Base-by-base conservation (phyloP, 2,797 vertebrate genomes). In the Macrochelys suwanniensis region DNA sequence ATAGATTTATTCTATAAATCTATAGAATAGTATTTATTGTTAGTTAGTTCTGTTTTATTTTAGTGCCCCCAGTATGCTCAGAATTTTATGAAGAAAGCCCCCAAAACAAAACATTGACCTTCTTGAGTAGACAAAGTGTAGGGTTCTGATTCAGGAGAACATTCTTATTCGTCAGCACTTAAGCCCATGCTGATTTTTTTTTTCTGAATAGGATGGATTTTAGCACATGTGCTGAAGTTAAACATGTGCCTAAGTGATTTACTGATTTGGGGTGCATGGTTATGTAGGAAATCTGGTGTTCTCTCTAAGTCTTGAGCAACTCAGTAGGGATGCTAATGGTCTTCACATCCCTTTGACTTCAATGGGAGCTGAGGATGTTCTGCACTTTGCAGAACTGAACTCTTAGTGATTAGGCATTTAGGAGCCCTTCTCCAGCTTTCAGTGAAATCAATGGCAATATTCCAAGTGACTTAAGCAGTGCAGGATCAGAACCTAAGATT, bases 371-470 rank as follows among this genome's bases (percentile, higher is more conserved):
- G 79, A 93, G 86, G 17, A 25, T 77, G 68, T 47, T 90, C 47
- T 81, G 23, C 13, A 65, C 92, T 94, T 94, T 88, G 13, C 49
- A 76, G 54, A 49, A 93, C 47, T 80, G 0, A 0, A 16, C 92
- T 85, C 85, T 84, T 94, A 94, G 90, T 31, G 59, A 96, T n/a
- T 28, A 33, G 45, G n/a, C 50, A 74, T 77, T 89, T 88, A 56
- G 0, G 2, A 57, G 85, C 47, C n/a, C 61, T 45, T 37, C 85
- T 42, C 19, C 7, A 65, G 42, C 82, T 87, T 71, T 1, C 1
- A 26, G 17, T 87, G 84, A 91, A 94, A 92, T 88, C 42, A 54
- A 59, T 37, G 49, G 50, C 78, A 91, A 91, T 92, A 95, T 89
- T 88, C 37, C 9, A 56, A 92, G 61, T 80, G 50, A 92, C 65